Conservation (phyloP, 1,140 invertebrate genomes). For the Spodoptera litura region DNA sequence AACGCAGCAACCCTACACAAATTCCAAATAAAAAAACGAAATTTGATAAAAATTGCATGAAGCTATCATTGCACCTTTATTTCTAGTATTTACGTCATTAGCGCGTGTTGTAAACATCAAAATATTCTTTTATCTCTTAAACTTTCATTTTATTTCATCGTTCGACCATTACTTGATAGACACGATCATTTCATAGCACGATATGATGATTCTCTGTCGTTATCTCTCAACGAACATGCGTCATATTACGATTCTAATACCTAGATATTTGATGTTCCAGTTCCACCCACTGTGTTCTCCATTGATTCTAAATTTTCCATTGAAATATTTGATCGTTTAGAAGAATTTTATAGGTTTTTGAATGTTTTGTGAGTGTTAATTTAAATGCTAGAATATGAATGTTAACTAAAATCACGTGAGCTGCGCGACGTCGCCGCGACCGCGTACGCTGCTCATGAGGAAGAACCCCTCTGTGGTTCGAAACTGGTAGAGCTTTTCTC, state of each 20-base stretch:
- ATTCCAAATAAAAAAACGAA: not conserved
- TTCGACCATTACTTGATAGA: constrained; percentile 13
- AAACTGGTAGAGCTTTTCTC: no score
- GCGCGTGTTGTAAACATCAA: not conserved
- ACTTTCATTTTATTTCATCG: not conserved
- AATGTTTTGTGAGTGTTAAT: not conserved
- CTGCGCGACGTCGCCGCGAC: no score
- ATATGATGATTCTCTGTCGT: constrained; percentile 12
- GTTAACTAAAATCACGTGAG: no score
- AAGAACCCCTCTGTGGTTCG: no score
- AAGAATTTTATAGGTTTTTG: no score
- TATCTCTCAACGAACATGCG: not conserved
- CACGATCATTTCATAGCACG: not conserved
- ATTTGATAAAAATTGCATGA: not conserved
- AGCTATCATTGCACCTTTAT: not conserved
- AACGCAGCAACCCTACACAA: not conserved
- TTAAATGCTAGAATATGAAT: no score
- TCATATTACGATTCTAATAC: not conserved
- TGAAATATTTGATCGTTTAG: not conserved
- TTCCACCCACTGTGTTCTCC: constrained; percentile 25
- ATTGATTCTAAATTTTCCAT: constrained; percentile 3
- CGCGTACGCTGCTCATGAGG: no score
- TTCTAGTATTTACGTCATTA: not conserved
- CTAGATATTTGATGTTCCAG: not conserved
- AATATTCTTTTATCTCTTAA: not conserved